Evolutionary conservation across 2,888 invertebrate genomes (phyloP).

Genomic region (Tethea ocularis): DNA sequence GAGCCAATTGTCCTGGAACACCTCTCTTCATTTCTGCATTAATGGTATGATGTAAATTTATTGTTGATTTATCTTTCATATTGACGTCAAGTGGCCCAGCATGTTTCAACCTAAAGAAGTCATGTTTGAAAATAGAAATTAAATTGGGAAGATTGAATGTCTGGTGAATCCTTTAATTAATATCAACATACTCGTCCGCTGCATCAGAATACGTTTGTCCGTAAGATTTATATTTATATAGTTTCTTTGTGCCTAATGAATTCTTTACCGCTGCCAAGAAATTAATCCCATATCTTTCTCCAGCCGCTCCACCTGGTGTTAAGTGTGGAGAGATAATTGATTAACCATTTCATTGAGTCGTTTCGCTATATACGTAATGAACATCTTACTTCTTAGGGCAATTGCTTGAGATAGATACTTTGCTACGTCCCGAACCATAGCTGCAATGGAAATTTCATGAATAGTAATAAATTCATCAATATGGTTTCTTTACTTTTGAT

Average conservation of each 20-base stretch:
- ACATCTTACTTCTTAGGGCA: slow-evolving; percentile 62
- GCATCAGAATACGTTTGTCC: slow-evolving; percentile 58
- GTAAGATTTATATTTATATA: slow-evolving; percentile 57
- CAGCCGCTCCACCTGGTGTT: slow-evolving; percentile 58
- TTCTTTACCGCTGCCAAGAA: slow-evolving; percentile 53
- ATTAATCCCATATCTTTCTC: slow-evolving; percentile 53
- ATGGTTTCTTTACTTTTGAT: not conserved
- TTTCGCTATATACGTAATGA: not conserved
- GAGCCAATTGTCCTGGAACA: slow-evolving; percentile 47
- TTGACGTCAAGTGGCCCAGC: slow-evolving; percentile 44
- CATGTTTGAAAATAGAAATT: not conserved
- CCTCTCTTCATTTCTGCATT: slow-evolving; percentile 49
- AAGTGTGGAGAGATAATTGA: slow-evolving; percentile 2
- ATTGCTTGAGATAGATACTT: slow-evolving; percentile 59
- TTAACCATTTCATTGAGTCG: not conserved
- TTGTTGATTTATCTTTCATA: not conserved
- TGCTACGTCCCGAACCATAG: slow-evolving; percentile 51
- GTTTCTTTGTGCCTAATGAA: slow-evolving; percentile 49
- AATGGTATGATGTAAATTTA: slow-evolving; percentile 46
- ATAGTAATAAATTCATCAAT: not conserved
- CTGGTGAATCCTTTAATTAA: slow-evolving; percentile 4
- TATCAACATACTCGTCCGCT: slow-evolving; percentile 53
- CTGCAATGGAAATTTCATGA: slow-evolving; percentile 39
- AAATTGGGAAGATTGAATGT: too few species aligned
- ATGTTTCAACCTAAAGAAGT: slow-evolving; percentile 44